Base-by-base conservation (phyloP, 1,140 invertebrate species). In the Pentalonia nigronervosa region DNA sequence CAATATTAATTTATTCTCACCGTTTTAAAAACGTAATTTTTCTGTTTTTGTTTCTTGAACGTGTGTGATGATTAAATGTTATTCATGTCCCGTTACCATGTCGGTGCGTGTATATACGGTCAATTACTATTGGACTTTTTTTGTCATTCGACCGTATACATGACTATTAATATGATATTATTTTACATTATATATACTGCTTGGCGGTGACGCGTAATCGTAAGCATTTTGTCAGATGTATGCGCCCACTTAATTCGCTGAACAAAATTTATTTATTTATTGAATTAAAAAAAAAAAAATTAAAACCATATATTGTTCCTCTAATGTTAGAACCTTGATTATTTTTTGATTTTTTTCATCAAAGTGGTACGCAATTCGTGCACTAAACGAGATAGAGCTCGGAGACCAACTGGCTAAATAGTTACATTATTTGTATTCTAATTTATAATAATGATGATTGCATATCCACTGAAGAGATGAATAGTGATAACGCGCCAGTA, bases 81-180 rank as follows among this genome's bases (percentile, higher is more conserved):
- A 4, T 89, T 89, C 30, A 25, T 36, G 87, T 89, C 21, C 86
- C 86, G 47, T 88, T 48, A 88, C n/a, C 86, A 88, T 41, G 45
- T 56, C 34, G 50, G 50, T 89, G 50, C 34, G 50, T 34, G 20
- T 41, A 84, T 84, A 7, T 84, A 53, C n/a, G 88, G 34, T 89
- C 48, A 89, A 89, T 41, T 89, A 89, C 50, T 89, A 89, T 56
- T 89, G 56, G 88, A 89, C 50, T 89, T 56, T n/a, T 89, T 89
- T 56, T 17, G 88, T 89, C 50, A 17, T 89, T 89, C 8, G 50
- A 25, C 34, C n/a, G 50, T 87, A n/a, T 53, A 53, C 53, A 50
- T n/a, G 53, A 88, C 25, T 53, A 47, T 86, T 47, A 30, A 30
- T 86, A 86, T 53, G 50, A 53, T 47, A 7, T 34, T 83, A 36